Evolutionary conservation across 2,888 invertebrate genomes (phyloP), one percentile per base, ranked within the genome.

Genomic region (Sylvicola cinctus): DNA sequence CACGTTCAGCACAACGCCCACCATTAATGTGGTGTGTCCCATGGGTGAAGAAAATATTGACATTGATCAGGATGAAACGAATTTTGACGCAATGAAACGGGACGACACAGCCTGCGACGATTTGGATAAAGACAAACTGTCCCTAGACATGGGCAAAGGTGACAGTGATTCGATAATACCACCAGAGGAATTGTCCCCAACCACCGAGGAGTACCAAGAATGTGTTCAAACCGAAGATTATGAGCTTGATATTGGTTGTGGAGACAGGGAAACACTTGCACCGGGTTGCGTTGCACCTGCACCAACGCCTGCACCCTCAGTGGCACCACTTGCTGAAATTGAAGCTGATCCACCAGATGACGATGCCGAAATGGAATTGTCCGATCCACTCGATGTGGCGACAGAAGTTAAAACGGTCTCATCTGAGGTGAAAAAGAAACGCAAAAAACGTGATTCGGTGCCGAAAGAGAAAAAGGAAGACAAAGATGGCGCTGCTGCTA

Each of bases 321-420:
- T 69, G 48, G 74, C 74, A 33, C 76, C 74, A 16, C 61, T 75
- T 35, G 75, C 74, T 27, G 75, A 70, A 46, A 65, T 72, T 42
- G 76, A 74, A 50, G 68, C 71, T 47, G 70, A 71, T 51, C 69
- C 69, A 30, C 74, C 71, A 32, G 71, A 73, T 45, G 74, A 71
- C 48, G 74, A 74, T 43, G 61, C 61, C 50, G 63, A 70, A 47
- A 60, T 62, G 52, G 65, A 65, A 50, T 16, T 16, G n/a, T 31
- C 16, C 8, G 8, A 16, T 4, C 10, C 6, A 16, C 65, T 65
- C 51, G 59, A 53, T 54, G 51, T 50, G 50, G 50, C 54, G 43
- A 46, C 46, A 46, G 58, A 48, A 10, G 13, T n/a, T 6, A 28
- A n/a, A 31, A 25, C 42, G 32, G 49, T 51, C 40, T 38, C 43